Percentiles rank a stretch among this genome's conserved stretches.
phyloP scores from a whole-genome alignment of 2,888 invertebrate species.

The Cerceris ruficornis region DNA sequence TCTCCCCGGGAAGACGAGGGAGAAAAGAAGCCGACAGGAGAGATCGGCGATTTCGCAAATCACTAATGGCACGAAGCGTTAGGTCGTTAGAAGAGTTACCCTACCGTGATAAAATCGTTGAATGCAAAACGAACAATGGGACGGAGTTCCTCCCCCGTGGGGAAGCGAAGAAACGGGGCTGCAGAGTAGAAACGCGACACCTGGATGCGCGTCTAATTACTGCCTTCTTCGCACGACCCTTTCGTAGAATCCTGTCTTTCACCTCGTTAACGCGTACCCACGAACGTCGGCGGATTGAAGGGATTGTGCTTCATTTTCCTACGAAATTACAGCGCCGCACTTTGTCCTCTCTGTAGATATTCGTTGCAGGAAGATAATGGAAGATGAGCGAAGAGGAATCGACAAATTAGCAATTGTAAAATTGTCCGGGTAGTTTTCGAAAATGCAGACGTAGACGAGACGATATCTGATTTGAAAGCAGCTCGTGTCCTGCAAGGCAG shows the following conservation, averaged over 20 bases:
- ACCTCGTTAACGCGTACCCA: neutral
- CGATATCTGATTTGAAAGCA: too few species aligned
- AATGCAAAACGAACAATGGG: slow-evolving; percentile 75
- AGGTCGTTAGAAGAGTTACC: slow-evolving; percentile 76
- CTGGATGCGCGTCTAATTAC: slow-evolving; percentile 69
- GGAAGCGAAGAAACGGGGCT: slow-evolving; percentile 37
- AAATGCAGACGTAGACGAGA: too few species aligned
- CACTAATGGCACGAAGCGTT: slow-evolving; percentile 72
- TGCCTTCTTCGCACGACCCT: neutral
- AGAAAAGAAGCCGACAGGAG: slow-evolving; percentile 26
- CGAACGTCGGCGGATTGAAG: neutral
- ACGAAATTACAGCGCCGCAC: too few species aligned
- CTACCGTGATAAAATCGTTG: slow-evolving; percentile 76
- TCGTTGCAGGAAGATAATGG: too few species aligned
- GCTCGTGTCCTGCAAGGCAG: too few species aligned
- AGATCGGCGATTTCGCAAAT: slow-evolving; percentile 69
- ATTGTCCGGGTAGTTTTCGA: too few species aligned
- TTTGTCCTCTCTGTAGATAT: too few species aligned
- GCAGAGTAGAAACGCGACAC: slow-evolving; percentile 57
- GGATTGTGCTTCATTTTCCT: neutral
- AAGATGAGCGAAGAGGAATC: too few species aligned
- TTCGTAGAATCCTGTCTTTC: neutral
- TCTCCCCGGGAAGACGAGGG: neutral
- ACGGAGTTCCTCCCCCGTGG: slow-evolving; percentile 33
- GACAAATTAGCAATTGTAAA: too few species aligned